Percentiles rank a stretch among this genome's conserved stretches.
phyloP scores from a whole-genome alignment of 2,113 vertebrate species.

The Bubo blakistoni region DNA sequence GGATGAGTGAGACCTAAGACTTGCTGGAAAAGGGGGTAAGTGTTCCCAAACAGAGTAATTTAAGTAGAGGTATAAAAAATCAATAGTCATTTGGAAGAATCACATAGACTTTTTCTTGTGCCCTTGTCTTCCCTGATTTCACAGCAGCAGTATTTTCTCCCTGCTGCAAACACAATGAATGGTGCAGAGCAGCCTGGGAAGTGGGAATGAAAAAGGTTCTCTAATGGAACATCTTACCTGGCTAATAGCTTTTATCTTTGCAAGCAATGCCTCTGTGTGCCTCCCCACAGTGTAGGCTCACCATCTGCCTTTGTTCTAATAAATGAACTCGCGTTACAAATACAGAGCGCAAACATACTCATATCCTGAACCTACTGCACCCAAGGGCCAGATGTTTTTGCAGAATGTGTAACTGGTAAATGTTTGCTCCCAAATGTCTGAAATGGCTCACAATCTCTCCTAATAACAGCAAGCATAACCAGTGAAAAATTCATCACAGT shows the following conservation, averaged over 20 bases:
- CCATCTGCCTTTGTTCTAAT: constrained; percentile 2
- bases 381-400: not conserved
- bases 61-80: not conserved
- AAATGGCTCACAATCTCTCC: not conserved
- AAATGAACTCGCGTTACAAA: not conserved
- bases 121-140: not conserved
- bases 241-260: not conserved
- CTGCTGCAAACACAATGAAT: not conserved
- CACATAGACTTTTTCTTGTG: not conserved
- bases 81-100: not conserved
- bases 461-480: not conserved
- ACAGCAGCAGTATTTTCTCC: not conserved
- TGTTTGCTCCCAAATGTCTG: not conserved
- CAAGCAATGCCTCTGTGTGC: not conserved
- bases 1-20: not conserved
- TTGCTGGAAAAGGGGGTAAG: not conserved
- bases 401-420: not conserved
- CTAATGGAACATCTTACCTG: not conserved
- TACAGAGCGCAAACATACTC: not conserved
- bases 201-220: not conserved
- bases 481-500: not conserved
- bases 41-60: not conserved
- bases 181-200: not conserved
- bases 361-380: not conserved
- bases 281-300: not conserved